A percentile compares a stretch with the other conserved stretches of the same genome.
Evolutionary conservation across 35 echinoderm and acorn worm species (phyloP).

Genomic region (Hemicentrotus pulcherrimus): DNA sequence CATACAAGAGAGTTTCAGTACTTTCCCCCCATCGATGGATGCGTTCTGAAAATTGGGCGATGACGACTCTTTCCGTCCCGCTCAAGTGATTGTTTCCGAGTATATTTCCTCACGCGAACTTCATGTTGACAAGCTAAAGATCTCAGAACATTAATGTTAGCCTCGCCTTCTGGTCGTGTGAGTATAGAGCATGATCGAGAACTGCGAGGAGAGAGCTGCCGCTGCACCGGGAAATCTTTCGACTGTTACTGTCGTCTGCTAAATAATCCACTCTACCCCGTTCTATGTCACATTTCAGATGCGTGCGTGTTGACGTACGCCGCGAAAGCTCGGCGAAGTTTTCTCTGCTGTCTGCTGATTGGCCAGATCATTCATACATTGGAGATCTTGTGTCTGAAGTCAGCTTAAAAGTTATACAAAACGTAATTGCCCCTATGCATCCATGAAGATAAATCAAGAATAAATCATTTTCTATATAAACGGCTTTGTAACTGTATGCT

Average conservation of each 20-base stretch:
- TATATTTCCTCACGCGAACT: constrained; percentile 6
- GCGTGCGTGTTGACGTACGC: constrained; percentile 6
- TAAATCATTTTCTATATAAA: too few species aligned
- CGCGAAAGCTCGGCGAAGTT: not conserved
- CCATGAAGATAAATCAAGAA: too few species aligned
- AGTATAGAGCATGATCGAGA: not conserved
- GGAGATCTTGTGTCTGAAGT: too few species aligned
- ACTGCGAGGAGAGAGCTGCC: not conserved
- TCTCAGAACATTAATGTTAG: not conserved
- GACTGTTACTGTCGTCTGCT: not conserved
- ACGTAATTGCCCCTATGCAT: too few species aligned
- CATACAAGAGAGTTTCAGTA: not conserved
- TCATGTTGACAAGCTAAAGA: not conserved
- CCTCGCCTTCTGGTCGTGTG: not conserved
- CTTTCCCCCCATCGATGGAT: not conserved
- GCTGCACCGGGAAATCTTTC: not conserved
- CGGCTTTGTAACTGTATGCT: too few species aligned
- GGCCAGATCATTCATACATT: not conserved
- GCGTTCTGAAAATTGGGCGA: not conserved
- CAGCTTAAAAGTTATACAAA: too few species aligned
- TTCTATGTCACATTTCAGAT: not conserved
- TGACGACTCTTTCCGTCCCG: constrained; percentile 4
- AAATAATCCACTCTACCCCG: not conserved
- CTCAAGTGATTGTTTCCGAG: constrained; percentile 23
- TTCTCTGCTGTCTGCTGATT: not conserved